Evolutionary conservation across 2,888 invertebrate genomes (phyloP), one percentile per base, ranked within the genome.

Genomic region (Carterocephalus palaemon): DNA sequence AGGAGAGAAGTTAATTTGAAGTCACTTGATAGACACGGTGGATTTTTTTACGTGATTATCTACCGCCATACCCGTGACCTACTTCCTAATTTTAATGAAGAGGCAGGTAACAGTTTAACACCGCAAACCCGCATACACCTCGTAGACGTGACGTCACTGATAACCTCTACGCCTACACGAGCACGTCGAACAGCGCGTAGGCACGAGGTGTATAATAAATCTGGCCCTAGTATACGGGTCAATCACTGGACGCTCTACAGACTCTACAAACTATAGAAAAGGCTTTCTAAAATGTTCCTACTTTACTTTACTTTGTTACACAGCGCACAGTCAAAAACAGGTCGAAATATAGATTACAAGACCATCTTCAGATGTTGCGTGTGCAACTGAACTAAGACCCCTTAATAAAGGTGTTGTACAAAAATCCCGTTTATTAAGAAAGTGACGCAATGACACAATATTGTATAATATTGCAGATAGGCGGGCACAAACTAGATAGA

Each of bases 121-220:
- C 28, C 34, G 28, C 20, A 26, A 29, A 22, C 28, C 12, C 15
- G 13, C 26, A 4, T 29, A 36, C 29, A 43, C 23, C 17, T 36
- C 29, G 43, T 12, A 15, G 16, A 15, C 6, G 51, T 78, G 76
- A 77, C 75, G 78, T 75, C 77, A 79, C 59, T 54, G 51, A 56
- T 67, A 75, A 77, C 81, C 79, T 82, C 79, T 66, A 70, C 80
- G 60, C 82, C 79, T 64, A 78, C 81, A 49, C 43, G 49, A 49
- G 49, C 51, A 54, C 54, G 52, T 50, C 52, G 48, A 55, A 46
- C 39, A 46, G 43, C 48, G 52, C 54, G 63, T 62, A 60, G 64
- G 73, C 68, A 75, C 62, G 54, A 59, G 64, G 16, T 24, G 38
- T 9, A 26, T 26, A 13, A 12, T 12, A 2, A 28, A n/a, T 28